Conservation (phyloP, 2,797 vertebrate genomes). For the Columba guinea region DNA sequence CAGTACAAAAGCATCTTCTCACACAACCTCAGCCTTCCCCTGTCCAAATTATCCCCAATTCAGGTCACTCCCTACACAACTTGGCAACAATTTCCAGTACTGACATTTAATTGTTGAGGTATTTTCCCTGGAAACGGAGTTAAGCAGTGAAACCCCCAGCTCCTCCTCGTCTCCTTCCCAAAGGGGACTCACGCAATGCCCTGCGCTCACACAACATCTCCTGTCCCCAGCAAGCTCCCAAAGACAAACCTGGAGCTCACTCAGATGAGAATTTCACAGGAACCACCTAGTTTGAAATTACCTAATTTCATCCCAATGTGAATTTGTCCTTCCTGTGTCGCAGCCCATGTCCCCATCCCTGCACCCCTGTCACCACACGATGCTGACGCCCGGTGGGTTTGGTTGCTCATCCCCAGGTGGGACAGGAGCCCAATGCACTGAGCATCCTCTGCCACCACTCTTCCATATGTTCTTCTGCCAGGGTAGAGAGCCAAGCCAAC, state of each 20-base stretch:
- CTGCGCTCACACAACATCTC: neutral
- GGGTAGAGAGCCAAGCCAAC: neutral
- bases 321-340: fast-evolving
- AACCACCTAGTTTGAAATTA: fast-evolving
- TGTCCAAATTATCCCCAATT: too few relatives aligned
- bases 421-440: fast-evolving
- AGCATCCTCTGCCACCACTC: fast-evolving
- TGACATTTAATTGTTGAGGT: neutral
- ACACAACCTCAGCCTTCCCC: too few relatives aligned
- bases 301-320: fast-evolving
- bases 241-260: neutral
- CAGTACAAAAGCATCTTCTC: too few relatives aligned
- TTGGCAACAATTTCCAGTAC: neutral
- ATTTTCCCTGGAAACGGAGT: neutral
- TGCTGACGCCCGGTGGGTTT: neutral
- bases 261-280: neutral
- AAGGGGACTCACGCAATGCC: fast-evolving
- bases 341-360: neutral
- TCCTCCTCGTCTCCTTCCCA: neutral
- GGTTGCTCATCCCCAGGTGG: neutral
- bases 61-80: neutral
- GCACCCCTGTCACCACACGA: fast-evolving
- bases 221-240: neutral
- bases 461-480: neutral
- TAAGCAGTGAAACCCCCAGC: neutral